Evolutionary conservation across 1,140 invertebrate genomes (phyloP), one percentile per base, ranked within the genome.

Genomic region (Dendrolimus kikuchii): DNA sequence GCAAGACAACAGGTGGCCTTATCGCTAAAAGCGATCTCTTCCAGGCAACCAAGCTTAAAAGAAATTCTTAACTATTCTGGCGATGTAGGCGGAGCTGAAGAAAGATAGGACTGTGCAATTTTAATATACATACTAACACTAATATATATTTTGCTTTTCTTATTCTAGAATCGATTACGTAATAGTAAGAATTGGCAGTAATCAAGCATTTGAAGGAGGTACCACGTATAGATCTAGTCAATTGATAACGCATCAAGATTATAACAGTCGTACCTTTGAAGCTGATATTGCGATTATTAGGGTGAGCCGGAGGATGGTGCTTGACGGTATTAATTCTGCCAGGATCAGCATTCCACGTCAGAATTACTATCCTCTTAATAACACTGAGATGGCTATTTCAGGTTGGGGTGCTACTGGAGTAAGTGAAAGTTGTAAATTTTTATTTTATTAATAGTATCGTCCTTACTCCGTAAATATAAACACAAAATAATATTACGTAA

Each of bases 381-480:
- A 74, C 5, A 70, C 68, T 23, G 50, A 65, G 7, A 45, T 82
- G 4, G 54, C 66, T 10, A 71, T 84, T 0, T 68, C 77, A 44
- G 84, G 84, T 9, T 86, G 79, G 76, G 83, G 83, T 2, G 65
- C 75, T 46, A 86, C 79, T 23, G 51, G 63, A 10, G 83, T 86
- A 66, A 79, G 76, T 73, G 48, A 43, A 53, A 38, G 9, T 42
- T 46, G 43, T 47, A 47, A 5, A 7, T 5, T 43, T 43, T n/a
- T n/a, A 6, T 43, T n/a, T 8, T 9, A 43, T 9, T 43, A 43
- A 43, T 8, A 43, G 42, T 43, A 9, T 8, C 7, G 9, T 43
- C 7, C n/a, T n/a, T n/a, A n/a, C n/a, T n/a, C n/a, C n/a, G n/a
- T n/a, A n/a, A n/a, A n/a, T n/a, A n/a, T n/a, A n/a, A n/a, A n/a